Conservation (phyloP, 2,113 vertebrate species). For the Embiotoca jacksoni region DNA sequence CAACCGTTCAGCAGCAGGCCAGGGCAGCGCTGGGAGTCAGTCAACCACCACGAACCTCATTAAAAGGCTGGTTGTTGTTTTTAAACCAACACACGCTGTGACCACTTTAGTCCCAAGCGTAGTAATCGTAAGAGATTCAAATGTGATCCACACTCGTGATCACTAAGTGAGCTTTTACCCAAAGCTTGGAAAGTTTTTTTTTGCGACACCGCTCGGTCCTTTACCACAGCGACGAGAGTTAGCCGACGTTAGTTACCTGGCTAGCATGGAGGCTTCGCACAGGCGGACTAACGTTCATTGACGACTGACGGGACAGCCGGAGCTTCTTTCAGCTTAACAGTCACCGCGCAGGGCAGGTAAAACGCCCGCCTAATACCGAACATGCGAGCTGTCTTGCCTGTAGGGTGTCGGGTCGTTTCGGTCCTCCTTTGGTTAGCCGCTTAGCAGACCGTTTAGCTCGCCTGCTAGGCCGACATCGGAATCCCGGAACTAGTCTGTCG, state of each 20-base stretch:
- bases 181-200: conserved; percentile 69
- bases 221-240: conserved; percentile 63
- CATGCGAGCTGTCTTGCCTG: conserved; percentile 21
- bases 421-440: conserved; percentile 68
- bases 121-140: background rate
- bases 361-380: conserved; percentile 21
- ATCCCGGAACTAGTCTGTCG: conserved; percentile 76
- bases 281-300: conserved; percentile 24
- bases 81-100: rapidly evolving
- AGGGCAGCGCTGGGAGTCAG: conserved; percentile 36
- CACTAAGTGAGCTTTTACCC: conserved; percentile 29
- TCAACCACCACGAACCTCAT: conserved; percentile 7
- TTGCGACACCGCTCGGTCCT: conserved; percentile 66
- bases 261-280: conserved; percentile 40
- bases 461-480: conserved; percentile 78
- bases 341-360: background rate
- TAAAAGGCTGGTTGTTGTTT: background rate
- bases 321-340: background rate
- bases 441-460: conserved; percentile 68
- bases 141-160: background rate
- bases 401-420: conserved; percentile 46
- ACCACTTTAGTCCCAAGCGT: background rate
- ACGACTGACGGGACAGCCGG: background rate
- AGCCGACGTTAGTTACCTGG: conserved; percentile 68
- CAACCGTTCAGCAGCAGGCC: conserved; percentile 59